Conservation (phyloP, 2,888 invertebrate species). For the Nesidiocoris tenuis region DNA sequence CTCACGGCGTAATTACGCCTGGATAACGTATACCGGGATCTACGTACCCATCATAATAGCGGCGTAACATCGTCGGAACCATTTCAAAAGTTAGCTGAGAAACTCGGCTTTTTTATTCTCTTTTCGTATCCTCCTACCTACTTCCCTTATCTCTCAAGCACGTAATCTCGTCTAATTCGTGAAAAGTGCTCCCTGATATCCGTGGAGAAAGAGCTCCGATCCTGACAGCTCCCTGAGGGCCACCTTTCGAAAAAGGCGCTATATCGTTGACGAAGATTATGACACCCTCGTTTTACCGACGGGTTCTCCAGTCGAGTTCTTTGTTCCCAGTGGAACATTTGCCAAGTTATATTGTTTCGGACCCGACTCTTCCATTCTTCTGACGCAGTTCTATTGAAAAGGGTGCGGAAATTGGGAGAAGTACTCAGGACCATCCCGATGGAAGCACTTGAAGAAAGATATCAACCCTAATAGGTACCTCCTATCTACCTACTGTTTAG, state of each 20-base stretch:
- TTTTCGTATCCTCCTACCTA: too few relatives aligned
- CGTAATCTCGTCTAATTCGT: background rate
- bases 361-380: background rate
- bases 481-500: too few relatives aligned
- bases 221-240: background rate
- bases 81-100: too few relatives aligned
- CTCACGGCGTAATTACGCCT: too few relatives aligned
- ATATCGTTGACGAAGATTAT: background rate
- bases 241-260: background rate
- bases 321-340: background rate
- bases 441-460: too few relatives aligned
- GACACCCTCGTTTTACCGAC: background rate
- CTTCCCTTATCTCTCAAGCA: too few relatives aligned
- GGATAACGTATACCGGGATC: too few relatives aligned
- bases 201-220: background rate
- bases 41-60: too few relatives aligned
- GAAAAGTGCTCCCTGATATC: background rate
- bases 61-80: too few relatives aligned
- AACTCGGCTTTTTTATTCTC: too few relatives aligned
- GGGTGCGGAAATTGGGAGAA: too few relatives aligned
- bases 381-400: background rate
- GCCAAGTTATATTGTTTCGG: background rate
- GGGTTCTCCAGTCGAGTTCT: background rate
- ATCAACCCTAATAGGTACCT: too few relatives aligned
- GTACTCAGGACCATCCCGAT: background rate